Conservation (phyloP, 2,797 vertebrate genomes). For the Centropyge bicolor region DNA sequence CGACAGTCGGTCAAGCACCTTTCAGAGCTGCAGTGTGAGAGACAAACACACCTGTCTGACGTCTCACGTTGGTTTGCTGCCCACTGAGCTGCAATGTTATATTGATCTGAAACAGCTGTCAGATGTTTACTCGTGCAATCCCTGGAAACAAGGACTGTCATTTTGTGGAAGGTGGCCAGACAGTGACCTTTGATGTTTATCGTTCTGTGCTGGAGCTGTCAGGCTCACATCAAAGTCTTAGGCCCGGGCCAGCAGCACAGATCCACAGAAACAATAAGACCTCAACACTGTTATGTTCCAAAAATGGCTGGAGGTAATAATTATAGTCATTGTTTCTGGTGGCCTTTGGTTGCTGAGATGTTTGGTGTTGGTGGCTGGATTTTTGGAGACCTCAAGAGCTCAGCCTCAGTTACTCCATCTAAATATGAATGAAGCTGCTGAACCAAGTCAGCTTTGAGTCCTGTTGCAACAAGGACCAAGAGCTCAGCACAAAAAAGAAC, state of each 20-base stretch:
- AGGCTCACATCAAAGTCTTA: conserved; percentile 45
- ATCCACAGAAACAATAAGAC: conserved; percentile 50
- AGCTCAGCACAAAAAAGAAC: conserved; percentile 23
- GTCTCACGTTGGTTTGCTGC: conserved; percentile 16
- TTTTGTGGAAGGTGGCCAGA: conserved; percentile 38
- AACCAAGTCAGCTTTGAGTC: neutral
- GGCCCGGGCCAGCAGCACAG: neutral
- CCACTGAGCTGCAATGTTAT: conserved; percentile 20
- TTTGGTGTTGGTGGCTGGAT: conserved; percentile 7
- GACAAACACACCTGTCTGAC: conserved; percentile 63
- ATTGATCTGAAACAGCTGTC: conserved; percentile 76
- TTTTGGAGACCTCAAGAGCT: conserved; percentile 32
- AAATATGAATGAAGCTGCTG: neutral
- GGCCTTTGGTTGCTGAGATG: conserved; percentile 34
- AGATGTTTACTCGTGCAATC: conserved; percentile 65
- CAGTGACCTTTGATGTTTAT: conserved; percentile 73
- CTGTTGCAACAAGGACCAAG: conserved; percentile 19
- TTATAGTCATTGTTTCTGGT: conserved; percentile 50
- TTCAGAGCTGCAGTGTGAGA: neutral
- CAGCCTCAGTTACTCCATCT: neutral
- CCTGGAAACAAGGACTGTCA: conserved; percentile 37
- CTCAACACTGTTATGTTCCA: conserved; percentile 46
- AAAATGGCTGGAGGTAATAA: conserved; percentile 41
- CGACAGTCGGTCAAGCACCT: conserved; percentile 32
- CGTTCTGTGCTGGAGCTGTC: conserved; percentile 34